phyloP scores from a whole-genome alignment of 2,113 vertebrate species.

The Pyxicephalus adspersus region DNA sequence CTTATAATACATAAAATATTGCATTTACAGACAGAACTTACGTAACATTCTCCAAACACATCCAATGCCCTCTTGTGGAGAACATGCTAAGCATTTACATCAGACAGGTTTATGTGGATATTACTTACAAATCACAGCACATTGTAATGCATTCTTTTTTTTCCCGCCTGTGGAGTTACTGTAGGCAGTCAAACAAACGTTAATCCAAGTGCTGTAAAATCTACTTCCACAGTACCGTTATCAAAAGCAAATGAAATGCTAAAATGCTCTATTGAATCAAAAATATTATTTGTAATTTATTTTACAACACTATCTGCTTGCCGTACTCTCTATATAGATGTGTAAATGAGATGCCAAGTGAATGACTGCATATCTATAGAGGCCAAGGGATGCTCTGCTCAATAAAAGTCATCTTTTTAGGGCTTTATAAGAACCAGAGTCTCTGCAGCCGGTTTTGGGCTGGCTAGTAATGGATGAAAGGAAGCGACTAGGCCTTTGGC shows the following conservation, averaged over 20 bases:
- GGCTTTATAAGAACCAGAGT: no score
- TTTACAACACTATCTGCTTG: background rate
- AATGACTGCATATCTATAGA: background rate
- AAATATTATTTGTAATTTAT: background rate
- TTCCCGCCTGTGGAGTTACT: background rate
- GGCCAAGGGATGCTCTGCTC: no score
- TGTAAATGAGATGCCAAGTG: no score
- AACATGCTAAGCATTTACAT: background rate
- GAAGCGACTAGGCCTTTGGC: no score
- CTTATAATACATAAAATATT: no score
- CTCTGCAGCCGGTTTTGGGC: no score
- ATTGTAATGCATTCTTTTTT: background rate
- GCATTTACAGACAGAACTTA: no score
- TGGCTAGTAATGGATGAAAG: no score
- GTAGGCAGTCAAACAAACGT: background rate
- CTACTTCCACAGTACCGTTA: background rate
- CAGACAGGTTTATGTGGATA: background rate
- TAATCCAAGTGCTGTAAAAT: background rate
- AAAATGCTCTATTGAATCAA: background rate
- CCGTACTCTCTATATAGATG: background rate
- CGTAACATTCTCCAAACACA: background rate
- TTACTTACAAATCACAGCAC: background rate
- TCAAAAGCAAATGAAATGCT: background rate
- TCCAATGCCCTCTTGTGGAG: slow-evolving; percentile 4
- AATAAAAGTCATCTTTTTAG: no score